phyloP scores from a whole-genome alignment of 1,140 invertebrate genomes.

The Mycetomoellerius zeteki region DNA sequence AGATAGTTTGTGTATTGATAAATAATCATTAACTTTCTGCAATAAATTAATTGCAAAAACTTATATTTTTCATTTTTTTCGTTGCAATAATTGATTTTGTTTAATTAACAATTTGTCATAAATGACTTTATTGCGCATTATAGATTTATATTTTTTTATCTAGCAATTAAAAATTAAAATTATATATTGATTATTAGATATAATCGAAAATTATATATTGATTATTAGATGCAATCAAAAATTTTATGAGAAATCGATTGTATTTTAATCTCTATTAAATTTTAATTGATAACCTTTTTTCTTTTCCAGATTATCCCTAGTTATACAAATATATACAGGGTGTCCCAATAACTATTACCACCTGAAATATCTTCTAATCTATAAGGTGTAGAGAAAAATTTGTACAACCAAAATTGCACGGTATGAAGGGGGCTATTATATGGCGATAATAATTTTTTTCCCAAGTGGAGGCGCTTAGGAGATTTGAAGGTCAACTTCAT shows the following conservation, averaged over 20 bases:
- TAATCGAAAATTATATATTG: background rate
- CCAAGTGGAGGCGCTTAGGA: too few relatives aligned
- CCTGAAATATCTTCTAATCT: too few relatives aligned
- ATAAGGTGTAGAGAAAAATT: too few relatives aligned
- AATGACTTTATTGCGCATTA: background rate
- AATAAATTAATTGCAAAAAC: constrained; percentile 2
- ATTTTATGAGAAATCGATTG: background rate
- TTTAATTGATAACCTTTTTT: background rate
- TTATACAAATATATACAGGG: background rate
- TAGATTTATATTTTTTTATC: background rate
- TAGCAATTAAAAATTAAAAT: constrained; percentile 17
- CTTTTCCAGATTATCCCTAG: background rate
- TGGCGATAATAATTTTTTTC: too few relatives aligned
- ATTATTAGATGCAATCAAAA: background rate
- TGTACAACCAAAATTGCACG: too few relatives aligned
- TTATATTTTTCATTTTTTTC: background rate
- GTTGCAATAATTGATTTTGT: background rate
- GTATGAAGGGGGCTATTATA: too few relatives aligned
- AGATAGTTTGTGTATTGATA: background rate
- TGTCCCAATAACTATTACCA: too few relatives aligned
- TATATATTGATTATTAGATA: background rate
- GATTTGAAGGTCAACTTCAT: too few relatives aligned
- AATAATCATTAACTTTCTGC: constrained; percentile 4
- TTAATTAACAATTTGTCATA: background rate
- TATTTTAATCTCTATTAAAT: background rate